Base-by-base conservation (phyloP, 2,888 invertebrate genomes). In the Acutogordius australiensis region DNA sequence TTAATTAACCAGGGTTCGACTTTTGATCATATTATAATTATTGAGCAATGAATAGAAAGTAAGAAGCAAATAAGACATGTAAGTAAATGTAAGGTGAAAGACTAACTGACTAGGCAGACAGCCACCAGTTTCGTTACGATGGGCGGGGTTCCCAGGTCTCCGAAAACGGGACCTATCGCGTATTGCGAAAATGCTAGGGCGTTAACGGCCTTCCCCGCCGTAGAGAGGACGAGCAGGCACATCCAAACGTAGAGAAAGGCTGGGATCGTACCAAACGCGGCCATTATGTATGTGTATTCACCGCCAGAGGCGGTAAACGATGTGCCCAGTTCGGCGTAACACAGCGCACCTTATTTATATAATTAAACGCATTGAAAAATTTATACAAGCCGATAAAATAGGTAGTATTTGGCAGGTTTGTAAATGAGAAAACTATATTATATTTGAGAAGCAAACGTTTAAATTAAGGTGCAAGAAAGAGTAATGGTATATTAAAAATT, bases 241-340 rank as follows among this genome's bases (percentile, higher is more conserved):
- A 51, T 51, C 51, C 51, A 51, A 51, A 51, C 51, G 51, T 51
- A 51, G 8, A 51, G 51, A 26, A 51, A 51, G 4, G 51, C 51
- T 51, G 51, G 51, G 4, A 51, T 4, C 4, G 13, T 4, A 51
- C 51, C 51, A 26, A 51, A 51, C 8, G 51, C 51, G 8, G 51
- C 8, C 51, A 51, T 51, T 51, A 51, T 51, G 23, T 51, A 51
- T 23, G 51, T 23, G 23, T 51, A 51, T 51, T 51, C 51, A 23
- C 51, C 51, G 8, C 51, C 51, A 51, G 51, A 51, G 23, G 51
- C 8, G 8, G 51, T 13, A 23, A 51, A 51, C 4, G 51, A 21
- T 8, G 51, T 51, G 4, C 51, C 51, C 23, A 51, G 23, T 51
- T 51, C 51, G 8, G 51, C 51, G 23, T 51, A 51, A 23, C 51